Conservation (phyloP, 2,113 vertebrate species). For the Ciconia maguari region DNA sequence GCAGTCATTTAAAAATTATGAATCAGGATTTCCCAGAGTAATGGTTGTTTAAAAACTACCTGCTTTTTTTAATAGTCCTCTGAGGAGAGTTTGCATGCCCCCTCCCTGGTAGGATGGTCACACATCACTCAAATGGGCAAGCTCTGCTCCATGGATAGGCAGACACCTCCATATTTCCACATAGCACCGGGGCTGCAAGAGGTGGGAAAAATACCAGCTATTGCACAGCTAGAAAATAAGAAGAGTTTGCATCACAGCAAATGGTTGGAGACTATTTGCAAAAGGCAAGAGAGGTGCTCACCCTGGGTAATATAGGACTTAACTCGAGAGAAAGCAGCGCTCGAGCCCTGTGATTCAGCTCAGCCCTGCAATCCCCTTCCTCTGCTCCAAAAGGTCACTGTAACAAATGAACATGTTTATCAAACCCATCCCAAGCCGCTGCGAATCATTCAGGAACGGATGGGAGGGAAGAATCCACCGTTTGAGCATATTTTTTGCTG, state of each 20-base stretch:
- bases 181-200: neutral
- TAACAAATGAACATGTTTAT: neutral
- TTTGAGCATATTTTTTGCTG: neutral
- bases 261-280: neutral
- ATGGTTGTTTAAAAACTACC: neutral
- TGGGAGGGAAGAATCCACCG: rapidly evolving
- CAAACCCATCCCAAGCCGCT: neutral
- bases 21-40: neutral
- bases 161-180: neutral
- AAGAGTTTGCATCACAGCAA: neutral
- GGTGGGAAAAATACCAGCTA: neutral
- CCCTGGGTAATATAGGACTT: neutral
- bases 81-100: neutral
- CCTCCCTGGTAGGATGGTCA: neutral
- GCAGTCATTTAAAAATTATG: neutral
- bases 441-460: neutral
- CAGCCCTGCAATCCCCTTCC: neutral
- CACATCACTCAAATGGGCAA: neutral
- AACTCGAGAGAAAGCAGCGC: rapidly evolving
- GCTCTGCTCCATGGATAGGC: neutral
- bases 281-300: neutral
- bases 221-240: neutral
- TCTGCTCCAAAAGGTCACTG: rapidly evolving
- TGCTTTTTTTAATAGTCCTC: neutral
- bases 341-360: neutral